Conservation (phyloP, 2,888 invertebrate genomes). For the Apamea crenata region DNA sequence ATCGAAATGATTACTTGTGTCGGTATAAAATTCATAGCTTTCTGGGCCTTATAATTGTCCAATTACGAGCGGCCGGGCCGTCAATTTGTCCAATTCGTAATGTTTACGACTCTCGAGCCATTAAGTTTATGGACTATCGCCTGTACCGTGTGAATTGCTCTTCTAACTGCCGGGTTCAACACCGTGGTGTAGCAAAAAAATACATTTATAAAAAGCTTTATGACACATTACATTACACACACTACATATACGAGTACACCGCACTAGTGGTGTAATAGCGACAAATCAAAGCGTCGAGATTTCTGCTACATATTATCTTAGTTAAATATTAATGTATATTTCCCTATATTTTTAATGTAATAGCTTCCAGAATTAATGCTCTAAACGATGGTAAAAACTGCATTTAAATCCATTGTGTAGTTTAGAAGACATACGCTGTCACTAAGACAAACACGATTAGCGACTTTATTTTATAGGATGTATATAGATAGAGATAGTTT, state of each 20-base stretch:
- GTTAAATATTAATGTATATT: background rate
- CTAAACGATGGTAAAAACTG: background rate
- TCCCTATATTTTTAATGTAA: background rate
- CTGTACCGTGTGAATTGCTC: conserved; percentile 66
- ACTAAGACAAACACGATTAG: too few species aligned
- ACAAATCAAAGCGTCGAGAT: background rate
- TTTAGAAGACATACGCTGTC: too few species aligned
- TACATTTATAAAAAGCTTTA: background rate
- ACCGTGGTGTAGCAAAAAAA: conserved; percentile 20
- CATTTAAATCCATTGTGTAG: background rate
- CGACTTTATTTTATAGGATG: too few species aligned
- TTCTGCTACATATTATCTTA: background rate
- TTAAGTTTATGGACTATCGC: conserved; percentile 64
- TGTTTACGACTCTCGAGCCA: conserved; percentile 58
- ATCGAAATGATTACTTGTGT: conserved; percentile 49
- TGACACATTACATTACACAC: too few species aligned
- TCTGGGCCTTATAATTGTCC: conserved; percentile 59
- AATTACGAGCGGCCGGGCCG: conserved; percentile 54
- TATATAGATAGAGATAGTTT: too few species aligned
- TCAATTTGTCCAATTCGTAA: conserved; percentile 65
- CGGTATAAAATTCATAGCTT: conserved; percentile 56
- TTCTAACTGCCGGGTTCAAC: conserved; percentile 31
- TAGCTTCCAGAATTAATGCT: background rate
- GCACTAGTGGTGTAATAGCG: background rate
- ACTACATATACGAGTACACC: too few species aligned